Evolutionary conservation across 2,113 vertebrate genomes (phyloP).

Genomic region (Dipodomys stephensi): DNA sequence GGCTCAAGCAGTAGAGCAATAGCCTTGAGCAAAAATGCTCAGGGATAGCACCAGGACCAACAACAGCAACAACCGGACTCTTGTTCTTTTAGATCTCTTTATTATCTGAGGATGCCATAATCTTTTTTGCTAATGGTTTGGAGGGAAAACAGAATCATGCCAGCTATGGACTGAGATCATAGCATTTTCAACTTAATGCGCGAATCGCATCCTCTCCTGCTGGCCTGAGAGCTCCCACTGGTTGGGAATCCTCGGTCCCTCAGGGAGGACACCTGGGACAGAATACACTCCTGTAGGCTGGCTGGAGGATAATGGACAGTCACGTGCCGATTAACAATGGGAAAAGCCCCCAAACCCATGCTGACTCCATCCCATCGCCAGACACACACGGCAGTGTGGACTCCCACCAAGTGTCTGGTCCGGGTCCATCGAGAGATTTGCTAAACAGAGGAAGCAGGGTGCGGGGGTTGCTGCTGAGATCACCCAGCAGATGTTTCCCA

Average conservation of each 20-base stretch:
- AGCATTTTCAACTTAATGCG: background rate
- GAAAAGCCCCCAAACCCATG: background rate
- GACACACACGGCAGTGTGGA: too few species aligned
- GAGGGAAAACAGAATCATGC: background rate
- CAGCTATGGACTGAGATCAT: background rate
- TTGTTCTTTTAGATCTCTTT: background rate
- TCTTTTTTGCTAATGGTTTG: constrained; percentile 22
- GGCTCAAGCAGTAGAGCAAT: too few species aligned
- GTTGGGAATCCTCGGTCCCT: background rate
- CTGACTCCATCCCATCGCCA: background rate
- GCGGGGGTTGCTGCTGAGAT: too few species aligned
- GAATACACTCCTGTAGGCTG: too few species aligned
- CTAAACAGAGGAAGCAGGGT: accelerated
- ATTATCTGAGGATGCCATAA: background rate
- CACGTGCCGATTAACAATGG: accelerated
- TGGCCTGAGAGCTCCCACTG: background rate
- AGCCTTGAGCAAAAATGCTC: too few species aligned
- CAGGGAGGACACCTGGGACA: too few species aligned
- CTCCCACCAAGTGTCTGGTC: background rate
- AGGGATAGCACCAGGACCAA: too few species aligned
- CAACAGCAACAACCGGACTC: background rate
- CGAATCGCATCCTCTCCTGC: background rate
- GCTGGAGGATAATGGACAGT: too few species aligned
- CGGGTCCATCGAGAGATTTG: background rate
- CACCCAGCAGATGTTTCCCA: background rate